Percentiles rank a stretch among this genome's conserved stretches.
phyloP scores from a whole-genome alignment of 1,140 invertebrate species.

The Prorops nasuta region DNA sequence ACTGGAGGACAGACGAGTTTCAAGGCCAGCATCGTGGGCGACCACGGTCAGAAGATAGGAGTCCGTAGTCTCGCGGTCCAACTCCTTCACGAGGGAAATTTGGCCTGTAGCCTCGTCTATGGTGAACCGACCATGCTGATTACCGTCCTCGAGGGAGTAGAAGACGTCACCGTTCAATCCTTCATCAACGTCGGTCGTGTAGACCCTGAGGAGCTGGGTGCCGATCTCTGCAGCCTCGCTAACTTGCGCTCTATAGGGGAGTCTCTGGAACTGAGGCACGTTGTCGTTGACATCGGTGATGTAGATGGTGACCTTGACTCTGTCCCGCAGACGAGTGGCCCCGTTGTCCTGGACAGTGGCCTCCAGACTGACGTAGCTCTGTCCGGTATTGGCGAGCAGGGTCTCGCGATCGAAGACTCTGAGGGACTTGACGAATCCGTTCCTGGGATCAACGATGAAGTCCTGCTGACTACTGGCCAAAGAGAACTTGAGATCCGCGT shows the following conservation, averaged over 20 bases:
- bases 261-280: conserved; percentile 77
- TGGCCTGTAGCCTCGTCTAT: conserved; percentile 88
- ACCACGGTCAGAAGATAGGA: conserved; percentile 77
- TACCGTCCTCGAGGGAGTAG: conserved; percentile 79
- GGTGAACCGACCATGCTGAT: conserved; percentile 74
- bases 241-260: conserved; percentile 81
- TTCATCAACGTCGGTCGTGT: conserved; percentile 85
- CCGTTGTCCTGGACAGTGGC: conserved; percentile 89
- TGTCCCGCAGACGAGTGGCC: conserved; percentile 72
- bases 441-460: conserved; percentile 85
- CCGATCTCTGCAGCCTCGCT: conserved; percentile 77
- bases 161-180: conserved; percentile 88
- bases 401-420: conserved; percentile 85
- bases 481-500: conserved; percentile 88
- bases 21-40: conserved; percentile 77
- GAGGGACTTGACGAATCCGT: conserved; percentile 87
- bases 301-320: conserved; percentile 85
- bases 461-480: conserved; percentile 75
- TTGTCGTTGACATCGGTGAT: conserved; percentile 93
- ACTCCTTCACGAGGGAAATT: conserved; percentile 68
- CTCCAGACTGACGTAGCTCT: conserved; percentile 77
- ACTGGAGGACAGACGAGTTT: conserved; percentile 67
- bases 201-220: conserved; percentile 79
- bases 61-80: conserved; percentile 85
- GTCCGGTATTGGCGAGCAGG: conserved; percentile 71